Base-by-base conservation (phyloP, 2,797 vertebrate species). In the Ataeniobius toweri region DNA sequence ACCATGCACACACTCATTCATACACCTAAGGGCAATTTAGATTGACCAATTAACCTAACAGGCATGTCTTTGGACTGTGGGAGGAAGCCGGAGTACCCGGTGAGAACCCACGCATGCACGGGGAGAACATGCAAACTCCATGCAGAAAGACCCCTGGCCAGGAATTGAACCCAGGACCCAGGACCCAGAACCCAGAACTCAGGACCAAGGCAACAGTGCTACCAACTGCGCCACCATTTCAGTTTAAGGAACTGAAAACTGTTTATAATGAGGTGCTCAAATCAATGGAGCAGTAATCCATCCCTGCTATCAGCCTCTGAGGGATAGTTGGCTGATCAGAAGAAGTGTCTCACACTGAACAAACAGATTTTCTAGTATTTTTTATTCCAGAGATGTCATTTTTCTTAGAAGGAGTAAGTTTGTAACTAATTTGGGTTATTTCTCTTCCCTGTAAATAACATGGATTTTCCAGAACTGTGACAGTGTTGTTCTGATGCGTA, bases 221-320 rank as follows among this genome's bases (percentile, higher is more conserved):
- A 31, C 31, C 31, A 31, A 31, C 31, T 31, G 31, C 31, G 2
- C 31, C 31, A 31, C 31, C 31, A 31, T 31, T 31, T 31, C 31
- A 31, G 31, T 71, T 77, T 16, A 63, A 69, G n/a, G 36, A 46
- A 24, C 58, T 1, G 6, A 16, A 5, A 50, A 77, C 46, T 24
- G 31, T 46, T 74, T 0, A 31, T 71, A 75, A 73, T 75, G 71
- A 85, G 81, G 59, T 73, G 78, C 20, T 82, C 77, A 84, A 84
- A 73, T 73, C 44, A 73, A n/a, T 48, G 51, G n/a, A 79, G 44
- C 26, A 77, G 63, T 78, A 56, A 71, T 83, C 44, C 55, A 39
- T 79, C 1, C 59, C 46, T 72, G 14, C n/a, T 73, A 8, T 71
- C 61, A 82, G 73, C 48, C 85, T 83, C 84, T 28, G n/a, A 74